A percentile compares a stretch with the other conserved stretches of the same genome.
Evolutionary conservation across 37 sponge, comb jelly and placozoan genomes (phyloP).

Genomic region (Diacarnus erythraeanus): DNA sequence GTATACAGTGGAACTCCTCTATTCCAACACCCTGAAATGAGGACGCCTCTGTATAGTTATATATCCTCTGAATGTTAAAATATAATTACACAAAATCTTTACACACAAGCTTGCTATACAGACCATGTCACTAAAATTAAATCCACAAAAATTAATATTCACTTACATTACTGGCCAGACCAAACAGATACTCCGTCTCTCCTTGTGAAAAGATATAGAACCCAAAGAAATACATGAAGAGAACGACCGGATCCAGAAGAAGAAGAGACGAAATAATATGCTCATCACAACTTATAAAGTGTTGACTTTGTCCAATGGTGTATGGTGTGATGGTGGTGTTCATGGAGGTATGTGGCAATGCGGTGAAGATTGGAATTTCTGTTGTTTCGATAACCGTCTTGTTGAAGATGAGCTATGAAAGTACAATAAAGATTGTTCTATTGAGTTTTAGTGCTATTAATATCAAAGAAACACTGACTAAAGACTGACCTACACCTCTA

Average conservation of each 20-base stretch:
- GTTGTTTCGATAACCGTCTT: background rate
- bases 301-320: background rate
- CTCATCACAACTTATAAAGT: conserved; percentile 13
- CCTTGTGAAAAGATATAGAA: conserved; percentile 47
- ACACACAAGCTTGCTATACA: too few species aligned
- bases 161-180: conserved; percentile 32
- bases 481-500: too few species aligned
- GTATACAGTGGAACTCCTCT: too few species aligned
- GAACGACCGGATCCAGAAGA: conserved; percentile 39
- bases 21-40: too few species aligned
- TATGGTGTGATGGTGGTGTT: background rate
- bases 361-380: background rate
- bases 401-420: background rate
- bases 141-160: too few species aligned
- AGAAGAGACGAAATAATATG: conserved; percentile 33
- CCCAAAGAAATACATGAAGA: conserved; percentile 56
- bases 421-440: too few species aligned
- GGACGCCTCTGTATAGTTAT: too few species aligned
- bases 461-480: too few species aligned
- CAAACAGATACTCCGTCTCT: conserved; percentile 63
- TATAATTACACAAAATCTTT: too few species aligned
- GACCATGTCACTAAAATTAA: too few species aligned
- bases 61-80: too few species aligned
- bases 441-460: too few species aligned
- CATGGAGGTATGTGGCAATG: background rate